These are phyloP conservation scores for Tineola bisselliella DNA, from an alignment of 2,888 invertebrate genomes.

Conservation along the genomic window DNA sequence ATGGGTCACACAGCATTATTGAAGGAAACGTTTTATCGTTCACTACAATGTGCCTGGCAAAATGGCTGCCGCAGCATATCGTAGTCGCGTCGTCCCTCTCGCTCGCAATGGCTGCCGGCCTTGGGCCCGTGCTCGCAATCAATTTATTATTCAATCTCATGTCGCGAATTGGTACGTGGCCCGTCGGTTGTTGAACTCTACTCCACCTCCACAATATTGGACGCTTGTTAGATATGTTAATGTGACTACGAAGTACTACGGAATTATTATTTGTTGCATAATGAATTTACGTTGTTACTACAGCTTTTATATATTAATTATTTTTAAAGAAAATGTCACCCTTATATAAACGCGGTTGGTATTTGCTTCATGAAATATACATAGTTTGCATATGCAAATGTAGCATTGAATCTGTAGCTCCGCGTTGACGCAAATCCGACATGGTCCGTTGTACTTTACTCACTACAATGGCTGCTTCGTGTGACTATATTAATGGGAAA, in stretches of 20 bases:
- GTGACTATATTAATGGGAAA: slow-evolving; percentile 62
- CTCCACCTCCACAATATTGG: slow-evolving; percentile 24
- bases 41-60: slow-evolving; percentile 35
- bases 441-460: slow-evolving; percentile 59
- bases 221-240: not conserved
- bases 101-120: slow-evolving; percentile 55
- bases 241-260: not conserved
- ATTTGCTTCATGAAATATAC: too few relatives aligned
- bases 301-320: too few relatives aligned
- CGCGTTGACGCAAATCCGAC: slow-evolving; percentile 26
- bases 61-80: slow-evolving; percentile 40
- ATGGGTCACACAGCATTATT: slow-evolving; percentile 28
- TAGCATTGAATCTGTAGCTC: not conserved
- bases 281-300: too few relatives aligned
- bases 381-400: not conserved
- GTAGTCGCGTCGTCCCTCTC: slow-evolving; percentile 20
- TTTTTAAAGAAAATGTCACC: too few relatives aligned
- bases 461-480: slow-evolving; percentile 57
- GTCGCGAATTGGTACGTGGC: slow-evolving; percentile 67
- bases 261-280: not conserved
- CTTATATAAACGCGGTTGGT: too few relatives aligned
- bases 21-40: slow-evolving; percentile 27
- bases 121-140: slow-evolving; percentile 56
- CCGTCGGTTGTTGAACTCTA: slow-evolving; percentile 48
- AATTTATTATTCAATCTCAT: slow-evolving; percentile 68